Evolutionary conservation across 1,140 invertebrate genomes (phyloP), one percentile per base, ranked within the genome.

Genomic region (Penaeus japonicus): DNA sequence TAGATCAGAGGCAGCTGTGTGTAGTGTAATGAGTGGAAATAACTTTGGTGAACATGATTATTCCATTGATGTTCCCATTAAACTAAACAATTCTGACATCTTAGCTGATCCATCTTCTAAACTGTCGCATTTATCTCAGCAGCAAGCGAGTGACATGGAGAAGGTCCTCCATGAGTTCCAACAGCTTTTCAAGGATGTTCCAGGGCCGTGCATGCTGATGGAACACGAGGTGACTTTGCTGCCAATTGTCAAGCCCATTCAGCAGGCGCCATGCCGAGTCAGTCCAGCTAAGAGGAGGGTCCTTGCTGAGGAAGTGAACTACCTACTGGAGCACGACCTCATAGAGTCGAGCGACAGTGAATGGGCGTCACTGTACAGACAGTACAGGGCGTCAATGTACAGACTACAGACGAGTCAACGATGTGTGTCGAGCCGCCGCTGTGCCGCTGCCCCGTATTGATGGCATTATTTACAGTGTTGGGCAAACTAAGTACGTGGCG

Each of bases 61-160:
- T 30, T 30, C 65, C n/a, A 30, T 73, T 22, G 65, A 73, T 22
- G 65, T 73, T 15, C 65, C 65, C n/a, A 10, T 73, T 24, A 73
- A 73, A 73, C n/a, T 73, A 7, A 24, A 30, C 32, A 73, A 73
- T 73, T 73, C 65, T n/a, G n/a, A 15, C n/a, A 73, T 73, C 32
- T 24, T 73, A 73, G 65, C 65, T 24, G 65, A 73, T 73, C 65
- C 65, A 73, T n/a, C n/a, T 73, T 73, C 65, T 73, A 73, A 73
- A 73, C n/a, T 73, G 65, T 73, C 65, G n/a, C 65, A 15, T 73
- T 30, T 73, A 24, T 73, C 65, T 15, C 65, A 73, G 65, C 65
- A 73, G 32, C 65, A 73, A 30, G 65, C 65, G n/a, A n/a, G n/a
- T n/a, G n/a, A n/a, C n/a, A 73, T 73, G 7, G n/a, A n/a, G 65